Base-by-base conservation (phyloP, 1,140 invertebrate species). In the Lerema accius region DNA sequence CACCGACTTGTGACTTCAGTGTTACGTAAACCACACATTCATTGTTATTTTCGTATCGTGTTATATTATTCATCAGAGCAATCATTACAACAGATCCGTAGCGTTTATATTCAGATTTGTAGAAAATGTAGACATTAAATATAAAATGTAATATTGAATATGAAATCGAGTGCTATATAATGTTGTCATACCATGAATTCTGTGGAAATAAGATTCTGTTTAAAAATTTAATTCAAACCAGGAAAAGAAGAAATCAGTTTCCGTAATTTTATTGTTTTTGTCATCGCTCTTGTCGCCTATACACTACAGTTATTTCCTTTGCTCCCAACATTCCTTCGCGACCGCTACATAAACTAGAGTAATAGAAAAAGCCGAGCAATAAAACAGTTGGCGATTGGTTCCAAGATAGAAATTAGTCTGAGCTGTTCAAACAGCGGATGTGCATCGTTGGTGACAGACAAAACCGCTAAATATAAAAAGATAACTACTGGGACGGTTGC, bases 401-500 rank as follows among this genome's bases (percentile, higher is more conserved):
- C 28, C 42, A 19, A 58, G 55, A 35, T 58, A 58, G 55, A 58
- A 37, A 58, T 58, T 58, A 58, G 42, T 19, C 15, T 42, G 14
- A 46, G 40, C 55, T 37, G n/a, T 46, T 46, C 42, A 37, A 58
- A 53, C 35, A 56, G 42, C 55, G 55, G 55, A 58, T 58, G 32
- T 58, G 55, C 55, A 58, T 37, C 55, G 55, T 58, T 19, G 40
- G 42, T 46, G 42, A 35, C 15, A 17, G 26, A 58, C 55, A 58
- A 58, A 58, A 58, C 55, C 55, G 55, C 55, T 58, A 58, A 58
- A 46, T 58, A 58, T 58, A 58, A 58, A 46, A 58, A 58, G 42
- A 58, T 58, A 46, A 46, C 55, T 17, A 58, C 43, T 46, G 55
- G 55, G 55, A 45, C 26, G 40, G 28, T 32, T 58, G 55, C 55